Evolutionary conservation across 2,113 vertebrate species (phyloP).

Genomic region (Holacanthus passer): DNA sequence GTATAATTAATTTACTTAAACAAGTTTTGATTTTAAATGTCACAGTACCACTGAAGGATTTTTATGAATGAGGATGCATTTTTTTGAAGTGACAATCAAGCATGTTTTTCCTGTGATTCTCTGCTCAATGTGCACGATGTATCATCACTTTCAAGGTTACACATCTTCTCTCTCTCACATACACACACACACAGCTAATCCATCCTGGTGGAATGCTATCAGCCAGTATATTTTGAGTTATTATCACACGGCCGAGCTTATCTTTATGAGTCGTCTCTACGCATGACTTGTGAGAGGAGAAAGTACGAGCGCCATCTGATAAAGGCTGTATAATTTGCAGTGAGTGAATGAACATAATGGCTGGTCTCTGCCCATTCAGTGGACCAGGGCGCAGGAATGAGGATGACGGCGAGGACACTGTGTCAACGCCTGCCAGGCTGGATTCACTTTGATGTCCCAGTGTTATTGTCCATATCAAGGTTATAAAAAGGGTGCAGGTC

Average conservation of each 20-base stretch:
- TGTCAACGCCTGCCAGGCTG: conserved; percentile 27
- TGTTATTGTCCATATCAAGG: conserved; percentile 64
- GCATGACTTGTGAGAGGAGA: conserved; percentile 24
- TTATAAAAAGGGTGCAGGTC: conserved; percentile 52
- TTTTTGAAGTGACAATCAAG: too few species aligned
- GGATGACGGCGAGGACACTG: conserved; percentile 29
- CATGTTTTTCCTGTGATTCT: not conserved
- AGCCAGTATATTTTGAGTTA: conserved; percentile 23
- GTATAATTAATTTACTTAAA: not conserved
- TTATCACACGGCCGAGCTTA: conserved; percentile 25
- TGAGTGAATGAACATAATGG: conserved; percentile 63
- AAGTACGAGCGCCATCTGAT: conserved; percentile 35
- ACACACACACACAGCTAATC: conserved; percentile 1
- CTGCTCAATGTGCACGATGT: not conserved
- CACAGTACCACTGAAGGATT: not conserved
- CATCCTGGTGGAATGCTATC: not conserved
- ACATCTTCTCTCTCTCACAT: not conserved
- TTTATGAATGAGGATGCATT: not conserved
- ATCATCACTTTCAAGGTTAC: conserved; percentile 3
- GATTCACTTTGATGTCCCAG: conserved; percentile 31
- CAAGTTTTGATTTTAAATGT: not conserved
- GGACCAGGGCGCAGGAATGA: conserved; percentile 28
- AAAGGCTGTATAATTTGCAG: conserved; percentile 48
- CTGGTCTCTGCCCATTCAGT: conserved; percentile 25
- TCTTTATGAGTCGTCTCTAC: conserved; percentile 39